Conservation (phyloP, 2,888 invertebrate genomes). For the Coelopa pilipes region DNA sequence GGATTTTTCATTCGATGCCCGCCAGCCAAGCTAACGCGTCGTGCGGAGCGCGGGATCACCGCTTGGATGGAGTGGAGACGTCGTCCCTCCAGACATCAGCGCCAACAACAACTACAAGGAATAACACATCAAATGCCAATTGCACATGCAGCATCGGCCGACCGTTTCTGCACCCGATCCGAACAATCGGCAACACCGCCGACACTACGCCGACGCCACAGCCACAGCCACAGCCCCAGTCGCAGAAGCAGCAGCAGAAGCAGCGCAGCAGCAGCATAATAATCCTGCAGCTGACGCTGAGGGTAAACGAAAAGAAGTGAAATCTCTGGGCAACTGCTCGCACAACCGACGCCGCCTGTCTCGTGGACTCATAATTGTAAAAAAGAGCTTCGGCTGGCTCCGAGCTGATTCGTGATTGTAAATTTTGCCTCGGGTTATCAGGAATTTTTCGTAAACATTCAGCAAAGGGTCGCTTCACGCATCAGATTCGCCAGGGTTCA, state of each 20-base stretch:
- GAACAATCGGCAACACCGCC: slow-evolving; percentile 29
- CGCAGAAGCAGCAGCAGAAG: neutral
- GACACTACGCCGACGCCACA: slow-evolving; percentile 31
- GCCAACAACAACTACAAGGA: slow-evolving; percentile 16
- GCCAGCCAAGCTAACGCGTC: slow-evolving; percentile 43
- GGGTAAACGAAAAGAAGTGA: slow-evolving; percentile 33
- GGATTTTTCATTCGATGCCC: slow-evolving; percentile 46
- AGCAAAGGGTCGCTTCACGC: slow-evolving; percentile 45
- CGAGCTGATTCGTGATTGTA: slow-evolving; percentile 57
- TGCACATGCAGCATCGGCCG: slow-evolving; percentile 26
- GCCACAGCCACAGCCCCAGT: too few species aligned
- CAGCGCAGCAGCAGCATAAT: slow-evolving; percentile 25
- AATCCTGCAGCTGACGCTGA: slow-evolving; percentile 38
- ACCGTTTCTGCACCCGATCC: slow-evolving; percentile 14
- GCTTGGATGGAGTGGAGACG: slow-evolving; percentile 39
- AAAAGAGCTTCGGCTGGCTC: slow-evolving; percentile 45
- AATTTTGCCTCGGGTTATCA: slow-evolving; percentile 56
- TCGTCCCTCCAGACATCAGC: slow-evolving; percentile 29
- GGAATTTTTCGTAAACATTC: slow-evolving; percentile 54
- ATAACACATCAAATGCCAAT: slow-evolving; percentile 29
- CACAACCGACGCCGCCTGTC: slow-evolving; percentile 24
- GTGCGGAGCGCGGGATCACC: slow-evolving; percentile 44
- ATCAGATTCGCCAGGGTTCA: slow-evolving; percentile 9
- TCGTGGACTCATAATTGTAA: slow-evolving; percentile 40
- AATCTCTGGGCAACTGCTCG: slow-evolving; percentile 22